phyloP scores from a whole-genome alignment of 2,888 invertebrate genomes.

The Drosophila longiperda region DNA sequence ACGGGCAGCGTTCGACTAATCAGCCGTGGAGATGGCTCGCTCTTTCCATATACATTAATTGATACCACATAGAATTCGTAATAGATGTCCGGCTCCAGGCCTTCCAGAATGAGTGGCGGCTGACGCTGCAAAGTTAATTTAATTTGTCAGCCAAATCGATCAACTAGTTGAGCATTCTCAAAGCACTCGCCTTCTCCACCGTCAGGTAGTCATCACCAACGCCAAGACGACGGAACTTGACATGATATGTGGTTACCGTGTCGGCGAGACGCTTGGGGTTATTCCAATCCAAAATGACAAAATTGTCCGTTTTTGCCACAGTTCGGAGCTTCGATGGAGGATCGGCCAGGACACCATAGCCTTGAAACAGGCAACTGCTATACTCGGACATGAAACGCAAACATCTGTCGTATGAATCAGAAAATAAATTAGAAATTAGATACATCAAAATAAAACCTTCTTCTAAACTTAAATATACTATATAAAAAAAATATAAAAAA shows the following conservation, averaged over 20 bases:
- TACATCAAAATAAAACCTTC: not conserved
- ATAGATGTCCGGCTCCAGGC: constrained; percentile 90
- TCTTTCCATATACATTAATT: constrained; percentile 91
- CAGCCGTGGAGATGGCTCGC: constrained; percentile 90
- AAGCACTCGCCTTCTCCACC: constrained; percentile 85
- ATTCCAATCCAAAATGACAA: constrained; percentile 92
- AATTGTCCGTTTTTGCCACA: constrained; percentile 90
- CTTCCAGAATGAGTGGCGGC: constrained; percentile 91
- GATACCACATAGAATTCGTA: constrained; percentile 93
- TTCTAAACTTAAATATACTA: not conserved
- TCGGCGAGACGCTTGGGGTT: constrained; percentile 89
- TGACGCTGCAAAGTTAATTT: constrained; percentile 85
- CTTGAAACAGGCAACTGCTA: constrained; percentile 92
- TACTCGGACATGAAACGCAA: constrained; percentile 92
- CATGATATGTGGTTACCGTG: constrained; percentile 89
- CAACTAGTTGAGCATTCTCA: not conserved
- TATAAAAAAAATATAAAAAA: not conserved
- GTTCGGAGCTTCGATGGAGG: constrained; percentile 89
- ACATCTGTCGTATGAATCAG: constrained; percentile 86
- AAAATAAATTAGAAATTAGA: not conserved
- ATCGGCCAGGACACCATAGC: constrained; percentile 92
- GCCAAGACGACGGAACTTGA: constrained; percentile 87
- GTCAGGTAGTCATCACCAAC: constrained; percentile 87
- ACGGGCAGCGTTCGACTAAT: constrained; percentile 89
- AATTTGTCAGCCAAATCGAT: constrained; percentile 56